Percentiles rank a stretch among this genome's conserved stretches.
Conservation (phyloP, 1,140 invertebrate genomes). For the Alviniconcha marisindica region DNA sequence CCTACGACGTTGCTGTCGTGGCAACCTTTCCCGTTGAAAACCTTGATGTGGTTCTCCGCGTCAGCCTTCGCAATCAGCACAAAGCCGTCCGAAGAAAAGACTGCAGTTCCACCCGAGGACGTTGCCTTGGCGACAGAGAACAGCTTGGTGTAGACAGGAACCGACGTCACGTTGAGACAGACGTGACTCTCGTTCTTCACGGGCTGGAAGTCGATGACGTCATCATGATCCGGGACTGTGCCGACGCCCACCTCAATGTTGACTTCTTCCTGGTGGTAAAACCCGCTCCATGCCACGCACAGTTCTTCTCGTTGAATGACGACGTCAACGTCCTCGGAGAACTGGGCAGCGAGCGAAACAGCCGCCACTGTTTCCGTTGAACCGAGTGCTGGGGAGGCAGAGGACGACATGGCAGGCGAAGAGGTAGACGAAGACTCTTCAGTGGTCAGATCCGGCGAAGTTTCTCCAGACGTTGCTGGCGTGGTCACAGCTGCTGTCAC, state of each 20-base stretch:
- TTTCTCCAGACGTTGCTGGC: no score
- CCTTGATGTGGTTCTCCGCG: not conserved
- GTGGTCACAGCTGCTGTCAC: not conserved
- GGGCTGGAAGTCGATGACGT: not conserved
- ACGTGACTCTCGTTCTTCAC: not conserved
- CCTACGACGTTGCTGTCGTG: not conserved
- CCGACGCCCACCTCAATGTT: conserved; percentile 50
- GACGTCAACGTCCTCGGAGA: conserved; percentile 38
- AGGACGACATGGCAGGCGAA: not conserved
- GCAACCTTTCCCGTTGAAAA: conserved; percentile 18
- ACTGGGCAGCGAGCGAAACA: not conserved
- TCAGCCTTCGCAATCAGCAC: not conserved
- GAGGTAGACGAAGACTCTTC: not conserved
- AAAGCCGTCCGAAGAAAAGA: conserved; percentile 18
- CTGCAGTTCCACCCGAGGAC: conserved; percentile 1
- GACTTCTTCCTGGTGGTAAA: conserved; percentile 48
- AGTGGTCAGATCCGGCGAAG: not conserved
- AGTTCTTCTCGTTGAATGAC: conserved; percentile 19
- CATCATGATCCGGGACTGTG: not conserved
- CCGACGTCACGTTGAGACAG: conserved; percentile 4
- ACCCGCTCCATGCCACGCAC: conserved; percentile 52
- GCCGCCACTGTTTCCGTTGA: not conserved
- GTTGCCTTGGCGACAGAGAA: conserved; percentile 25
- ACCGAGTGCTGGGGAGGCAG: not conserved
- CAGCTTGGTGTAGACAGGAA: conserved; percentile 29